A percentile compares a stretch with the other conserved stretches of the same genome.
phyloP scores from a whole-genome alignment of 2,888 invertebrate species.

The Ecliptopera silaceata region DNA sequence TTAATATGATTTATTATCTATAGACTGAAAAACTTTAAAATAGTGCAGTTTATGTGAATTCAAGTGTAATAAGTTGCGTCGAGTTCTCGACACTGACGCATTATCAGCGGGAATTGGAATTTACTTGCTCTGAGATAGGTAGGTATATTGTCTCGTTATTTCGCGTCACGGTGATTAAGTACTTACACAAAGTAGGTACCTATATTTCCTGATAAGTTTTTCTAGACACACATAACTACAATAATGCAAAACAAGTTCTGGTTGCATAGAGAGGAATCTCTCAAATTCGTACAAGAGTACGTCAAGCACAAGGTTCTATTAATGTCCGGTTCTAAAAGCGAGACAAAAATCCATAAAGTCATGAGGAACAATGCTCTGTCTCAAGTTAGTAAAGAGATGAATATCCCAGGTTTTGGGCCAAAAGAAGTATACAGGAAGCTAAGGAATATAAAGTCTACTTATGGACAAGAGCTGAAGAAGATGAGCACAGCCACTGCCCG shows the following conservation, averaged over 20 bases:
- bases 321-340: background rate
- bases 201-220: no score
- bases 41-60: background rate
- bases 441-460: slow-evolving; percentile 12
- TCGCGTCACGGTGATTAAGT: background rate
- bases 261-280: background rate
- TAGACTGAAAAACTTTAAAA: no score
- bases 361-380: background rate
- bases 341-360: background rate
- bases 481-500: background rate
- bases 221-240: no score
- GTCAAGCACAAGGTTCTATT: background rate
- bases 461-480: slow-evolving; percentile 10
- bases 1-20: no score
- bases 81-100: background rate
- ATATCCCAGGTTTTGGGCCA: slow-evolving; percentile 11
- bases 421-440: slow-evolving; percentile 5
- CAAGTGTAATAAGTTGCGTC: no score
- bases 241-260: background rate
- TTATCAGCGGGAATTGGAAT: background rate
- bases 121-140: background rate
- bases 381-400: background rate
- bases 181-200: no score
- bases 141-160: no score
- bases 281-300: slow-evolving; percentile 10